Conservation (phyloP, 2,113 vertebrate species). For the Machaerirhynchus nigripectus region DNA sequence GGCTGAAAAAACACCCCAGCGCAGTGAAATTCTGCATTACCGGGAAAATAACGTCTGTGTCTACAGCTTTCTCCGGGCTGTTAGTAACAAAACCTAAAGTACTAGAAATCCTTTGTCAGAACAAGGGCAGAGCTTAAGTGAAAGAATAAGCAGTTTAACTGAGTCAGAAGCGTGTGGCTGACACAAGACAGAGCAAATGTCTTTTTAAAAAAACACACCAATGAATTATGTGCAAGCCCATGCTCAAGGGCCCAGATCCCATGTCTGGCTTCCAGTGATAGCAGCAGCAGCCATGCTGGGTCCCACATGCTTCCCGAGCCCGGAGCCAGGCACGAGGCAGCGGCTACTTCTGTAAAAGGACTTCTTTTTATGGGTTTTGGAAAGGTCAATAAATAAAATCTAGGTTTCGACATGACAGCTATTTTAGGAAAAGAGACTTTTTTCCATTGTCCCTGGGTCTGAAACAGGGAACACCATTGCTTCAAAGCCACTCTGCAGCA, state of each 20-base stretch:
- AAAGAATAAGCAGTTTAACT: background rate
- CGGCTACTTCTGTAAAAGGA: background rate
- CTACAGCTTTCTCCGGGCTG: background rate
- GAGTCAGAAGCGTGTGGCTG: background rate
- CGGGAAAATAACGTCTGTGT: background rate
- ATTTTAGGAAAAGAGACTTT: background rate
- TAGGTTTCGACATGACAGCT: background rate
- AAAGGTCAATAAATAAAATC: background rate
- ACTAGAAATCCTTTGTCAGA: conserved; percentile 23
- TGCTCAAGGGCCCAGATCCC: fast-evolving
- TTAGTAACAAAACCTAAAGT: conserved; percentile 12
- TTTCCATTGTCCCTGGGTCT: background rate
- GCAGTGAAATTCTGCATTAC: background rate
- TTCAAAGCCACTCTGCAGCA: background rate
- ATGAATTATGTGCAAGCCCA: background rate
- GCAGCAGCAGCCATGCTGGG: background rate
- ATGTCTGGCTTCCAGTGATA: background rate
- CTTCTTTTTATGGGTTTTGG: background rate
- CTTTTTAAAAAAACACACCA: background rate
- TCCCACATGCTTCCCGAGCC: background rate
- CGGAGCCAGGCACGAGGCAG: fast-evolving
- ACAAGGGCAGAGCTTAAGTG: background rate
- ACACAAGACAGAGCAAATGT: conserved; percentile 10
- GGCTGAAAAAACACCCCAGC: background rate
- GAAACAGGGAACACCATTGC: background rate